Evolutionary conservation across 2,797 vertebrate genomes (phyloP), one percentile per base, ranked within the genome.

Genomic region (Halcyon badia): DNA sequence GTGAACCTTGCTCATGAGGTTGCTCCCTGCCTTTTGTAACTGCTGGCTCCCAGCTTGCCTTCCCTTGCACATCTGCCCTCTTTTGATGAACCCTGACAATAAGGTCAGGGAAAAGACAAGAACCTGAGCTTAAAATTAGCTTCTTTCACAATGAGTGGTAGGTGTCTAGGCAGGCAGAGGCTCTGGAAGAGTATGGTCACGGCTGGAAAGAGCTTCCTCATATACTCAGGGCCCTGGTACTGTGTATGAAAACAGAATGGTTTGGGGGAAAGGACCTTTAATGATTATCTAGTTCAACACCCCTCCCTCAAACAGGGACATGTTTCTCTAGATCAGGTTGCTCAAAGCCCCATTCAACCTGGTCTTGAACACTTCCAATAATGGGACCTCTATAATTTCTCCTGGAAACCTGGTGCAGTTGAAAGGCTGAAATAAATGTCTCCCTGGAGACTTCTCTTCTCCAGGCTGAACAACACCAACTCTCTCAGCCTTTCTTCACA

Each of bases 331-430:
- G 14, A 16, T 5, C 14, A 73, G 14, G 22, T 70, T 52, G 14
- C 42, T 35, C 15, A 72, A 81, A 78, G 30, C 8, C 10, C 5
- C 2, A 0, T 57, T 14, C 51, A 35, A 10, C 22, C 22, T 52
- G 18, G 2, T 5, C 25, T 83, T 57, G n/a, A 72, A 35, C 2
- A 1, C 5, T 62, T 21, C 5, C 31, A 41, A 0, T 17, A 19
- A 42, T 1, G 2, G 51, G 2, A 5, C 10, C 70, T 11, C 19
- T 25, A 35, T 9, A 35, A 1, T 28, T 61, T 77, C 18, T 48
- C 31, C 56, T 19, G 31, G 19, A 7, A 81, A 48, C 9, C 2
- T 28, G 19, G 41, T 82, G 19, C 33, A 16, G 5, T 3, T 70
- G 33, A 41, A 89, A 93, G 11, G 3, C 6, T n/a, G 1, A 2